A percentile compares a stretch with the other conserved stretches of the same genome.
Evolutionary conservation across 2,797 vertebrate genomes (phyloP).

Genomic region (Propithecus deckenii): DNA sequence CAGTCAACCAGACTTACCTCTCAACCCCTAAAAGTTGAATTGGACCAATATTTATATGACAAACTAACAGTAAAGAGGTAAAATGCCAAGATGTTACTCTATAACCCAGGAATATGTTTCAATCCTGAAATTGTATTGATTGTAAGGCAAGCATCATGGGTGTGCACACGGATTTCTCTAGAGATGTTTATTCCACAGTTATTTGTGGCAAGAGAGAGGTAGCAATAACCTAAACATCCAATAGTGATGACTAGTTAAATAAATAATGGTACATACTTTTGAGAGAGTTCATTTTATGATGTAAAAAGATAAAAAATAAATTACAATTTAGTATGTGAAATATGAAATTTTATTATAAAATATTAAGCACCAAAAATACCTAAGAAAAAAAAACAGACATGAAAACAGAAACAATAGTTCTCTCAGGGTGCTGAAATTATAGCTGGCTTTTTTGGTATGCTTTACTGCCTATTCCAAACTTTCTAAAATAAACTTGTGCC

Average conservation of each 20-base stretch:
- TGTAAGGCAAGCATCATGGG: background rate
- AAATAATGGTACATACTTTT: background rate
- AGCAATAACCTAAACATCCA: background rate
- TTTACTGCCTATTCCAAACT: background rate
- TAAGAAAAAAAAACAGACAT: background rate
- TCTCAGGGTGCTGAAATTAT: background rate
- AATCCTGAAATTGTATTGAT: background rate
- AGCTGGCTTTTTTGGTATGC: background rate
- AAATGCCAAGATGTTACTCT: background rate
- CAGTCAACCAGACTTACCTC: background rate
- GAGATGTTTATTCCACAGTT: background rate
- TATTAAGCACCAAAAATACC: conserved; percentile 17
- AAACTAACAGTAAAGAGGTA: background rate
- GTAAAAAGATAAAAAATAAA: background rate
- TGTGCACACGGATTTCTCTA: background rate
- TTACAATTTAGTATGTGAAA: background rate
- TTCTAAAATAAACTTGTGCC: background rate
- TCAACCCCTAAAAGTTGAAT: background rate
- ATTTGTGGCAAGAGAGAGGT: background rate
- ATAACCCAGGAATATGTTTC: background rate
- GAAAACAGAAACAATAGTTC: background rate
- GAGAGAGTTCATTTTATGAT: background rate
- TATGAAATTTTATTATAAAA: background rate
- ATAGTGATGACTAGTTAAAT: background rate
- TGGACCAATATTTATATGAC: background rate